phyloP scores from a whole-genome alignment of 1,140 invertebrate species.

The Melitaea cinxia region DNA sequence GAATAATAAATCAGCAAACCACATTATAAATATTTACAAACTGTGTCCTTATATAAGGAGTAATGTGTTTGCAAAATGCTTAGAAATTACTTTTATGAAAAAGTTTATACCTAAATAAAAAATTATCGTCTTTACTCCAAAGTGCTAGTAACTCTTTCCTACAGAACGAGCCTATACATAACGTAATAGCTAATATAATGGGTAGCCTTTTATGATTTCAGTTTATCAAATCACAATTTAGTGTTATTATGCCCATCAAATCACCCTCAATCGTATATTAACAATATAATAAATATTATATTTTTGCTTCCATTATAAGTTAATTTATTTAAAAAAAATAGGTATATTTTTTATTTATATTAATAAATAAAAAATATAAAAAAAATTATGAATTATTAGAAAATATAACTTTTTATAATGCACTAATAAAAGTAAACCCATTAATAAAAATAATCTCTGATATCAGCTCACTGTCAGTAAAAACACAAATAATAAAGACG shows the following conservation, averaged over 20 bases:
- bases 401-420: too few relatives aligned
- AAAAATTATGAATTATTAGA: too few relatives aligned
- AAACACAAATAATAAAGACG: too few relatives aligned
- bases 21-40: too few relatives aligned
- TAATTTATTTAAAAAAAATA: constrained; percentile 17
- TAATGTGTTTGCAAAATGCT: too few relatives aligned
- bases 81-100: background rate
- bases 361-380: too few relatives aligned
- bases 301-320: constrained; percentile 29
- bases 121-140: background rate
- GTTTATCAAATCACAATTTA: constrained; percentile 40
- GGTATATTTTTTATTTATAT: too few relatives aligned
- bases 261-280: constrained; percentile 24
- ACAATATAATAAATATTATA: constrained; percentile 9
- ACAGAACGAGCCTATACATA: constrained; percentile 11
- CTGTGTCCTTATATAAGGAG: too few relatives aligned
- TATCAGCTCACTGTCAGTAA: too few relatives aligned
- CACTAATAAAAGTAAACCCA: too few relatives aligned
- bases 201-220: constrained; percentile 26
- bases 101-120: background rate
- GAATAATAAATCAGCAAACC: too few relatives aligned
- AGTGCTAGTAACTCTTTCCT: constrained; percentile 18
- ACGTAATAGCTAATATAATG: constrained; percentile 29
- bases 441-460: too few relatives aligned
- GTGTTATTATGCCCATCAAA: constrained; percentile 32